Percentiles rank a stretch among this genome's conserved stretches.
Evolutionary conservation across 2,797 vertebrate genomes (phyloP).

Genomic region (Merluccius polli): DNA sequence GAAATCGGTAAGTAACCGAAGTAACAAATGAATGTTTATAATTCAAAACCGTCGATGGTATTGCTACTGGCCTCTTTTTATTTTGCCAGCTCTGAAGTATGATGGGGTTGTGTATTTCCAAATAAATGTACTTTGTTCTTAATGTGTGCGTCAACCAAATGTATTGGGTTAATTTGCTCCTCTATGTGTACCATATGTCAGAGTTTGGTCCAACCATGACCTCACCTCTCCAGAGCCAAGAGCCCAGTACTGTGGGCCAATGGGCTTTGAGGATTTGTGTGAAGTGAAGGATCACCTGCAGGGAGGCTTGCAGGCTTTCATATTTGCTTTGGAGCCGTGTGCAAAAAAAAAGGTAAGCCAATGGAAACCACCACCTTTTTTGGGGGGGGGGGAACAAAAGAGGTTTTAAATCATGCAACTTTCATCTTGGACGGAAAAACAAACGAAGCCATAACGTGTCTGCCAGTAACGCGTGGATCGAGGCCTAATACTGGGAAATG

Average conservation of each 20-base stretch:
- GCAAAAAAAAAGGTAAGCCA: background rate
- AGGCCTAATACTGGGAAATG: background rate
- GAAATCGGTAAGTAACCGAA: slow-evolving; percentile 11
- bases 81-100: slow-evolving; percentile 33
- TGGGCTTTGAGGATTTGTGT: background rate
- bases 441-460: background rate
- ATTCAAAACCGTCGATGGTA: background rate
- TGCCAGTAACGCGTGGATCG: background rate
- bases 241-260: background rate
- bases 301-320: background rate
- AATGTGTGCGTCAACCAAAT: background rate
- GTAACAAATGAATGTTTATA: slow-evolving; percentile 12
- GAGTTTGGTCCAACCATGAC: background rate
- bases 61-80: slow-evolving; percentile 22
- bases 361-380: background rate
- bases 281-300: background rate
- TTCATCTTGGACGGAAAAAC: background rate
- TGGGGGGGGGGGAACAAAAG: background rate
- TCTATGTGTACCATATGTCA: background rate
- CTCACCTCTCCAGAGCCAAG: background rate
- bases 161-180: background rate
- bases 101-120: slow-evolving; percentile 35
- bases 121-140: slow-evolving; percentile 42
- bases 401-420: background rate
- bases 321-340: background rate